Conservation (phyloP, 1,140 invertebrate genomes). For the Lucilia sericata region DNA sequence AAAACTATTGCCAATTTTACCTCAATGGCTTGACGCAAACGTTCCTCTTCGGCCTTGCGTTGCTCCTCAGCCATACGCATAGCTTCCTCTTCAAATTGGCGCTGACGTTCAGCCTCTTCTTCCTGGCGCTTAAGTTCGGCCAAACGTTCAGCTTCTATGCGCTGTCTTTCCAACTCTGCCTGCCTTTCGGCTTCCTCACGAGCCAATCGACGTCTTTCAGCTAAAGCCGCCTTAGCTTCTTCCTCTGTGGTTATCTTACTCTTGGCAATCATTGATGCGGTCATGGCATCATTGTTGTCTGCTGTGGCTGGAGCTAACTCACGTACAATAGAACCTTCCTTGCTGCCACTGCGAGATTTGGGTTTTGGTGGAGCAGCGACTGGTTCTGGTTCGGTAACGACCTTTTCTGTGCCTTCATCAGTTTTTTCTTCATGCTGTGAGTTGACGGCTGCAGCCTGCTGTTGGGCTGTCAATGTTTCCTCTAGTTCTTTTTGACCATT, state of each 20-base stretch:
- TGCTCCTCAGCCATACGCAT: conserved; percentile 78
- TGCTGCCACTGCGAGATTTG: conserved; percentile 55
- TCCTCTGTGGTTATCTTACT: conserved; percentile 84
- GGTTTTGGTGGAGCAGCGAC: conserved; percentile 50
- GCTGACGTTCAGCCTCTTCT: conserved; percentile 87
- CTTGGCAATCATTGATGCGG: conserved; percentile 78
- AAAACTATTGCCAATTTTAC: conserved; percentile 56
- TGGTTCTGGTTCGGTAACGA: conserved; percentile 29
- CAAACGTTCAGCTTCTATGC: conserved; percentile 80
- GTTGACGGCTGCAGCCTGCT: not conserved
- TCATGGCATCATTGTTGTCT: conserved; percentile 61
- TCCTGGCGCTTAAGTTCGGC: conserved; percentile 81
- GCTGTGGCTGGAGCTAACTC: conserved; percentile 57
- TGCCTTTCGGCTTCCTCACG: conserved; percentile 88
- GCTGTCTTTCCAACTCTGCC: conserved; percentile 83
- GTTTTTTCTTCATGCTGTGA: not conserved
- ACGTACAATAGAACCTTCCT: conserved; percentile 63
- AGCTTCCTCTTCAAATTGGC: conserved; percentile 81
- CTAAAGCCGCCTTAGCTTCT: conserved; percentile 89
- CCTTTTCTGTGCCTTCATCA: conserved; percentile 67
- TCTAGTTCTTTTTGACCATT: conserved; percentile 10
- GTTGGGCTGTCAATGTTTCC: not conserved
- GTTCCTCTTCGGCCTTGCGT: conserved; percentile 78
- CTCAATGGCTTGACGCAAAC: conserved; percentile 79
- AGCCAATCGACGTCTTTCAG: conserved; percentile 84